A percentile compares a stretch with the other conserved stretches of the same genome.
These are phyloP conservation scores for Nothocercus julius DNA, from an alignment of 2,113 vertebrate genomes.

Conservation along the genomic window DNA sequence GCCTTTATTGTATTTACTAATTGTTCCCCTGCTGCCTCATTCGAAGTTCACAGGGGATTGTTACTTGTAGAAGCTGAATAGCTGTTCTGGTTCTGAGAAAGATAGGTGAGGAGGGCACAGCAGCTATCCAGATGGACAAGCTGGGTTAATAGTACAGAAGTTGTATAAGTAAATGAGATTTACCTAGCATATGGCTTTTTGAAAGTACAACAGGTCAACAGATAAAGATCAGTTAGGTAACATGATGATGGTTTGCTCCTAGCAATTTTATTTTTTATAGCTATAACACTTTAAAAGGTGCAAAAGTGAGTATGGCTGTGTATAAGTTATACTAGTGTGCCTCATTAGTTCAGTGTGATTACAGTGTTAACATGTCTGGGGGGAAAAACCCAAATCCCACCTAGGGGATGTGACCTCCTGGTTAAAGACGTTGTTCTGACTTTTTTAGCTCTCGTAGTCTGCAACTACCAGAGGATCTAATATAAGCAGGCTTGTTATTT, in stretches of 20 bases:
- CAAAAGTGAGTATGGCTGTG: not conserved
- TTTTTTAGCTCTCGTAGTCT: not conserved
- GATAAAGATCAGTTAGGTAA: not conserved
- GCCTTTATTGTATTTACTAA: not conserved
- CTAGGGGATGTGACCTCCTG: not conserved
- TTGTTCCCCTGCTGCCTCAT: not conserved
- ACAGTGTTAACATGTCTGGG: not conserved
- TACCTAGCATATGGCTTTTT: not conserved
- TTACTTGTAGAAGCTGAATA: not conserved
- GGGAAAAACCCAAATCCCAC: not conserved
- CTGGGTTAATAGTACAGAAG: not conserved
- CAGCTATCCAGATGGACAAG: not conserved
- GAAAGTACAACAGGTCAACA: constrained; percentile 11
- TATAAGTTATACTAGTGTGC: not conserved
- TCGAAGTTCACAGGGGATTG: not conserved
- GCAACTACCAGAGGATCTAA: not conserved
- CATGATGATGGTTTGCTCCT: not conserved
- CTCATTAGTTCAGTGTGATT: not conserved
- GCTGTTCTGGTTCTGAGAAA: not conserved
- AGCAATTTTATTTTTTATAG: not conserved
- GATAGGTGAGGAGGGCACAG: not conserved
- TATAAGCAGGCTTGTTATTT: constrained; percentile 1
- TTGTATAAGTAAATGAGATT: not conserved
- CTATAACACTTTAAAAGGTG: not conserved
- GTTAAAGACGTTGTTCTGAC: not conserved